A percentile compares a stretch with the other conserved stretches of the same genome.
Evolutionary conservation across 2,888 invertebrate species (phyloP).

Genomic region (Zygothrica quintamaculata): DNA sequence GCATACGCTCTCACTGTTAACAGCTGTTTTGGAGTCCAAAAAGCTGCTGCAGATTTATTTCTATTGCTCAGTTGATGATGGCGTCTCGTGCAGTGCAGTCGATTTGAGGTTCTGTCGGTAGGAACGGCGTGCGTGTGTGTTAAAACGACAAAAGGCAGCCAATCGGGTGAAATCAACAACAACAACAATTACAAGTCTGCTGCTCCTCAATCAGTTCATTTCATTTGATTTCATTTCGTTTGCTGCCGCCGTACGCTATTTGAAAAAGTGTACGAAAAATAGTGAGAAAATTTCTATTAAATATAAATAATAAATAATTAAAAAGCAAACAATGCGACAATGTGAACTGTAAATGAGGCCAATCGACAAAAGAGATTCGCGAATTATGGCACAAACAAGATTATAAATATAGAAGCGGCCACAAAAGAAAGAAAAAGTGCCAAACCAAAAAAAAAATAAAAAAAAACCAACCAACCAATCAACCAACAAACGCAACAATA

Average conservation of each 20-base stretch:
- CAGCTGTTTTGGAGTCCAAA: slow-evolving; percentile 61
- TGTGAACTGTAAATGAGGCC: slow-evolving; percentile 67
- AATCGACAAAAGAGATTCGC: slow-evolving; percentile 56
- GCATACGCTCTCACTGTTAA: slow-evolving; percentile 10
- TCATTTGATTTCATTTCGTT: too few species aligned
- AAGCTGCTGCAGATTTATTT: slow-evolving; percentile 52
- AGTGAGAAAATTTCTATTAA: slow-evolving; percentile 45
- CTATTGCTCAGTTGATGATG: slow-evolving; percentile 50
- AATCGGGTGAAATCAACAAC: slow-evolving; percentile 66
- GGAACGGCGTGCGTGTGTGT: slow-evolving; percentile 33
- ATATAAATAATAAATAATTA: slow-evolving; percentile 41
- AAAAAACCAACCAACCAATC: slow-evolving; percentile 21
- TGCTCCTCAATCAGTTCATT: slow-evolving; percentile 49
- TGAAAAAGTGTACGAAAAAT: slow-evolving; percentile 48
- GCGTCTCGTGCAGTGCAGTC: slow-evolving; percentile 59
- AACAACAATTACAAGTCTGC: slow-evolving; percentile 29
- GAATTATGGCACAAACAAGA: slow-evolving; percentile 65
- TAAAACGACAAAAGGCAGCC: slow-evolving; percentile 38
- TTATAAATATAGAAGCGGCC: slow-evolving; percentile 56
- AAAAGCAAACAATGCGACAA: slow-evolving; percentile 48
- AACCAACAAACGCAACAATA: slow-evolving; percentile 10
- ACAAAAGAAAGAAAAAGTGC: slow-evolving; percentile 70
- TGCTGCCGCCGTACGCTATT: slow-evolving; percentile 25
- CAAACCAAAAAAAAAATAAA: slow-evolving; percentile 22
- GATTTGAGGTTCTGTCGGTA: slow-evolving; percentile 25